Evolutionary conservation across 2,113 vertebrate species (phyloP).

Genomic region (Myrmophylax atrothorax): DNA sequence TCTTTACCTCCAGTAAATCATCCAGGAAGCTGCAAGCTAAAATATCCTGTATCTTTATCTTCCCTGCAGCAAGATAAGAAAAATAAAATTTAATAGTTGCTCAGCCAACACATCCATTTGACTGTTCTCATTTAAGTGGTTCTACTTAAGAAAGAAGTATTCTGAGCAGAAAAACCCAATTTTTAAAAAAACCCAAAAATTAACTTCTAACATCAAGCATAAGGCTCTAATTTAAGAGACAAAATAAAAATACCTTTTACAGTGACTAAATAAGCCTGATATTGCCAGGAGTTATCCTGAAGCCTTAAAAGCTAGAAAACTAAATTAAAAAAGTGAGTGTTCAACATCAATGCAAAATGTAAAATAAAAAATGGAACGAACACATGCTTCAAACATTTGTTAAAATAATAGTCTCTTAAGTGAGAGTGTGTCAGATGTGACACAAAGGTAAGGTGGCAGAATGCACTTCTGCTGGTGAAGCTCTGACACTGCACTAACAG

Average conservation of each 20-base stretch:
- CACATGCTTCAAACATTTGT: neutral
- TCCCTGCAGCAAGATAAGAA: constrained; percentile 79
- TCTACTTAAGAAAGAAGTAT: neutral
- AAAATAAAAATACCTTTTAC: neutral
- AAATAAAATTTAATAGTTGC: neutral
- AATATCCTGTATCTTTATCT: constrained; percentile 99
- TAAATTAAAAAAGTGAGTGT: neutral
- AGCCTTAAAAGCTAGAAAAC: neutral
- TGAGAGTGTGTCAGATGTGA: neutral
- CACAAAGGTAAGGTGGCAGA: neutral
- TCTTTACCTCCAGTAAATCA: constrained; percentile 92
- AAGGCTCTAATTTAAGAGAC: neutral
- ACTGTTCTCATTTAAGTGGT: neutral
- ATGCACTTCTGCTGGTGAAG: neutral
- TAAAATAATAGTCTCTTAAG: neutral
- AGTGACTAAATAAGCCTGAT: neutral
- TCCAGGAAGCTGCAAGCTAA: constrained; percentile 97
- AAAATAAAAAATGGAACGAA: neutral
- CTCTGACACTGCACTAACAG: neutral
- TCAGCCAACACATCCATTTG: neutral
- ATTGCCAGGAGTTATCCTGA: neutral
- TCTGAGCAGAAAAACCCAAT: neutral
- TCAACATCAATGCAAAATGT: neutral
- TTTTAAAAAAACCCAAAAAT: neutral
- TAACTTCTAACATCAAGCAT: neutral